phyloP scores from a whole-genome alignment of 2,888 invertebrate genomes.

The Seira musarum region DNA sequence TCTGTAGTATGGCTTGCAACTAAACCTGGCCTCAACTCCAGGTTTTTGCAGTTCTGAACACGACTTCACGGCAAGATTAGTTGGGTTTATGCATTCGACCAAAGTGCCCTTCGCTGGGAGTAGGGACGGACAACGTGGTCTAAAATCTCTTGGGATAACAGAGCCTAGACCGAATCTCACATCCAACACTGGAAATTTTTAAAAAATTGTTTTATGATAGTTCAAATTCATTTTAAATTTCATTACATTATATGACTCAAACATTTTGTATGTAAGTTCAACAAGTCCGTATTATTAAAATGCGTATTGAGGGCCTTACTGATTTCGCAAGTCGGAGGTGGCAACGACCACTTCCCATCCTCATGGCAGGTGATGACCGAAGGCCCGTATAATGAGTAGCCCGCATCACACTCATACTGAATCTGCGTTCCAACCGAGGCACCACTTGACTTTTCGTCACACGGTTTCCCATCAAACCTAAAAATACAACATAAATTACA shows the following conservation, averaged over 20 bases:
- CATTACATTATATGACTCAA: too few species aligned
- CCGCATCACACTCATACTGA: constrained; percentile 64
- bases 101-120: constrained; percentile 60
- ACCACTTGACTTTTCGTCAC: constrained; percentile 35
- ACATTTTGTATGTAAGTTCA: too few species aligned
- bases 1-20: constrained; percentile 65
- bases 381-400: constrained; percentile 66
- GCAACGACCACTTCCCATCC: constrained; percentile 64
- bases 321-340: constrained; percentile 67
- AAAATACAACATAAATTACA: background rate
- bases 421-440: constrained; percentile 58
- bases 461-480: constrained; percentile 33
- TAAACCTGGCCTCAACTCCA: constrained; percentile 66
- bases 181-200: constrained; percentile 60
- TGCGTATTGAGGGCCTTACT: constrained; percentile 48
- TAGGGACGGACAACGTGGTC: constrained; percentile 62
- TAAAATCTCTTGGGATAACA: constrained; percentile 63
- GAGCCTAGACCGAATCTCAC: constrained; percentile 64
- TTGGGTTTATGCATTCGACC: constrained; percentile 68
- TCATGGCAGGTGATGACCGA: constrained; percentile 62
- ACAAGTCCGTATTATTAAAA: background rate
- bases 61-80: constrained; percentile 62
- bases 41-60: constrained; percentile 67
- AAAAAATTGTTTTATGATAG: too few species aligned
- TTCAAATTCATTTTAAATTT: too few species aligned